Conservation (phyloP, 1,140 invertebrate species). For the Micrasema longulum region DNA sequence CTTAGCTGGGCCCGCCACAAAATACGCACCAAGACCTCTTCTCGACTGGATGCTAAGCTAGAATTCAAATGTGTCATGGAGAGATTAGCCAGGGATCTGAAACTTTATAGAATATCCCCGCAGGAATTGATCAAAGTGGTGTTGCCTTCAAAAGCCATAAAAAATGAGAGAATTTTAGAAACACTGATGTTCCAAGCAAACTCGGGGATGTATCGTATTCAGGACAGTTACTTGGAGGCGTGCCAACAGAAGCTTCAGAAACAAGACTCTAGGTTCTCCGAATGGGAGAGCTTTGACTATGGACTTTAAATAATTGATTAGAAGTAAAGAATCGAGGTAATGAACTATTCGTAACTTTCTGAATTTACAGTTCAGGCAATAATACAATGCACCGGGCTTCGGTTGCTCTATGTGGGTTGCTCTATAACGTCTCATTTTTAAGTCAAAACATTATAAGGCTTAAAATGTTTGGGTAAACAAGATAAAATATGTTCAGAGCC, state of each 20-base stretch:
- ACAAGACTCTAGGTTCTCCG: constrained; percentile 85
- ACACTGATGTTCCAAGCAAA: constrained; percentile 94
- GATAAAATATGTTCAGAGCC: too few species aligned
- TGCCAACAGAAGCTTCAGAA: constrained; percentile 88
- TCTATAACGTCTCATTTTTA: too few species aligned
- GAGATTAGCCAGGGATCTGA: constrained; percentile 87
- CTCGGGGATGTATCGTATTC: constrained; percentile 91
- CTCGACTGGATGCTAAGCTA: constrained; percentile 85
- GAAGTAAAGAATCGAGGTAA: constrained; percentile 38
- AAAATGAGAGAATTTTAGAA: constrained; percentile 91
- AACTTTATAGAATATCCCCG: constrained; percentile 90
- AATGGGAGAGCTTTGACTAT: constrained; percentile 84
- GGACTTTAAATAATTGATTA: constrained; percentile 68
- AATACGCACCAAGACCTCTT: constrained; percentile 79
- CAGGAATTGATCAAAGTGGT: constrained; percentile 94
- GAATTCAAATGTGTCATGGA: constrained; percentile 95
- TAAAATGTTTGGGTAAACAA: too few species aligned
- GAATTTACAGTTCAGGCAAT: constrained; percentile 36
- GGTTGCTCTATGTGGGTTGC: too few species aligned
- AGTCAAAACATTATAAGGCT: too few species aligned
- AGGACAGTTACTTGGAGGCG: constrained; percentile 87
- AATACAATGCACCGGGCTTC: constrained; percentile 1
- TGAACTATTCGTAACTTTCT: constrained; percentile 6
- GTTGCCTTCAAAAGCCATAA: constrained; percentile 91
- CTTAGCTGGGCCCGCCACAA: constrained; percentile 70